Evolutionary conservation across 2,797 vertebrate species (phyloP).

Genomic region (Sarcoramphus papa): DNA sequence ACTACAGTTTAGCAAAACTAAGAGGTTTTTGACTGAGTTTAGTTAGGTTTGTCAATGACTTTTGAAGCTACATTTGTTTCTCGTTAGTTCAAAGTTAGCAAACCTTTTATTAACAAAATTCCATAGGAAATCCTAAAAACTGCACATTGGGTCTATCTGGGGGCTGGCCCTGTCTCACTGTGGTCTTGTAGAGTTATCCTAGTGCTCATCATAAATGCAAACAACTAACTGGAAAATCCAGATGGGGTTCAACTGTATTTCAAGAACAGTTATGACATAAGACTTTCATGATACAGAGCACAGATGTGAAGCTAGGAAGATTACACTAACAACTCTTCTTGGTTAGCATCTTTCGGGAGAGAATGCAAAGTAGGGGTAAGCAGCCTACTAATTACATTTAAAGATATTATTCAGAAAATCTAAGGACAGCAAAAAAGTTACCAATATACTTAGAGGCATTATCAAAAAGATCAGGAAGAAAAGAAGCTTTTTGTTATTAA

Average conservation of each 20-base stretch:
- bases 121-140: background rate
- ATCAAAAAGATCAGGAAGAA: background rate
- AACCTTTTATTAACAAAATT: background rate
- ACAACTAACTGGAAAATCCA: background rate
- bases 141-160: background rate
- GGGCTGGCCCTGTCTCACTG: background rate
- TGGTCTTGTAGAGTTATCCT: background rate
- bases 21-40: background rate
- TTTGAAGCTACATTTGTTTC: background rate
- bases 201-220: background rate
- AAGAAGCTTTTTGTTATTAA: background rate
- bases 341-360: background rate
- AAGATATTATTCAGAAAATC: background rate
- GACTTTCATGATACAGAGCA: background rate
- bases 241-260: background rate
- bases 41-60: background rate
- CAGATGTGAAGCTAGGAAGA: background rate
- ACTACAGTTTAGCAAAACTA: background rate
- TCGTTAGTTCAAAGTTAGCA: background rate
- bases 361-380: background rate
- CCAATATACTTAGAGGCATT: background rate
- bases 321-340: background rate
- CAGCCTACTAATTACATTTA: background rate
- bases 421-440: background rate
- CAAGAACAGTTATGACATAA: constrained; percentile 9